Conservation (phyloP, 2,113 vertebrate species). For the Phainopepla nitens region DNA sequence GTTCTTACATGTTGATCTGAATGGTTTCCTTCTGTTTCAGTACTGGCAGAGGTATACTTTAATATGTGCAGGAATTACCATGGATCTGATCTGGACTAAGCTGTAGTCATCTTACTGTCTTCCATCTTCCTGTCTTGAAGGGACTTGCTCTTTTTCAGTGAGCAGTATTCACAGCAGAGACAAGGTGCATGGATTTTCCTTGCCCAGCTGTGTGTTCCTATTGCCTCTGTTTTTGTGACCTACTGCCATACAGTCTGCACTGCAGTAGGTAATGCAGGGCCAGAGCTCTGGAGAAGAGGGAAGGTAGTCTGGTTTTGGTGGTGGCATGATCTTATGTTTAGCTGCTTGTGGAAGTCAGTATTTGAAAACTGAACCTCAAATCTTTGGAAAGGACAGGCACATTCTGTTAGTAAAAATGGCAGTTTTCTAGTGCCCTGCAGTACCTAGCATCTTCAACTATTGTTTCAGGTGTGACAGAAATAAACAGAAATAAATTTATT, state of each 20-base stretch:
- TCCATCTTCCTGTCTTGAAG: neutral
- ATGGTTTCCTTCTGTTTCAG: neutral
- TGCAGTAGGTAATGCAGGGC: neutral
- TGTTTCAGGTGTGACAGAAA: neutral
- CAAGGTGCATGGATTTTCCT: neutral
- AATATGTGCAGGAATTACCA: neutral
- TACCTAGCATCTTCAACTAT: neutral
- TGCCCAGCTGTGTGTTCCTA: neutral
- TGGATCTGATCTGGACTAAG: neutral
- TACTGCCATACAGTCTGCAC: neutral
- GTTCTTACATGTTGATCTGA: neutral
- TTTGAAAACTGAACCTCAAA: neutral
- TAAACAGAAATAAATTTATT: neutral
- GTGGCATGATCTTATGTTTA: neutral
- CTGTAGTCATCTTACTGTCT: neutral
- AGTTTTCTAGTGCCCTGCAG: neutral
- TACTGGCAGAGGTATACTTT: neutral
- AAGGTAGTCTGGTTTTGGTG: neutral
- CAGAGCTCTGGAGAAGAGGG: neutral
- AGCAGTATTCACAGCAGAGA: neutral
- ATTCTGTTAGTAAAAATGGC: neutral
- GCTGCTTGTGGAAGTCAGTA: neutral
- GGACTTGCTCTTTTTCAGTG: neutral
- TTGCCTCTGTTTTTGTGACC: neutral
- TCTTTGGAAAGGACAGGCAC: neutral